A percentile compares a stretch with the other conserved stretches of the same genome.
phyloP scores from a whole-genome alignment of 2,113 vertebrate species.

The Gasterosteus nipponicus region DNA sequence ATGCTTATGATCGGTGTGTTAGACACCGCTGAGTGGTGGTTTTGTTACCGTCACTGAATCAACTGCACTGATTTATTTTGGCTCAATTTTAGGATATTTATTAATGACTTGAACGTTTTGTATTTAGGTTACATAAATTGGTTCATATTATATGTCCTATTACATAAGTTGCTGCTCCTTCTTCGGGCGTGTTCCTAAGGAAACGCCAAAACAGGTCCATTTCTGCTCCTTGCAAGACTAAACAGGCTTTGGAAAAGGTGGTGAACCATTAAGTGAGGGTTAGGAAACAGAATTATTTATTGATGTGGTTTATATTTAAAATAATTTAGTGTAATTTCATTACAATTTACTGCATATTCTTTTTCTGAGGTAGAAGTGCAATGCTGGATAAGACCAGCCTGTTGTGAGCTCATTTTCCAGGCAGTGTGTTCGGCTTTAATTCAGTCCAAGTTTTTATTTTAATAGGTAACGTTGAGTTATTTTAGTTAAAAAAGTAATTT shows the following conservation, averaged over 20 bases:
- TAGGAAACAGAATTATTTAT: too few species aligned
- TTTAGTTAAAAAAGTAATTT: neutral
- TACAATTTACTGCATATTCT: neutral
- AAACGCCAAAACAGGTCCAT: neutral
- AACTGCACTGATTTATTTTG: neutral
- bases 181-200: neutral
- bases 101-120: neutral
- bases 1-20: conserved; percentile 9
- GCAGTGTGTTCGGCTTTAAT: neutral
- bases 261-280: too few species aligned
- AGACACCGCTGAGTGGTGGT: neutral
- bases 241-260: neutral
- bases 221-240: neutral
- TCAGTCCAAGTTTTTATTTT: neutral
- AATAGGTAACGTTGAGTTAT: neutral
- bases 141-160: neutral
- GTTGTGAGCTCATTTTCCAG: neutral
- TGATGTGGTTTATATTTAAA: too few species aligned
- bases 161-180: neutral
- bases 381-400: neutral
- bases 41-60: neutral
- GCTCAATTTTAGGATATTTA: neutral
- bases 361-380: neutral
- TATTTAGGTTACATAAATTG: neutral
- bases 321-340: too few species aligned